Evolutionary conservation across 2,113 vertebrate species (phyloP).

Genomic region (Micromys minutus): DNA sequence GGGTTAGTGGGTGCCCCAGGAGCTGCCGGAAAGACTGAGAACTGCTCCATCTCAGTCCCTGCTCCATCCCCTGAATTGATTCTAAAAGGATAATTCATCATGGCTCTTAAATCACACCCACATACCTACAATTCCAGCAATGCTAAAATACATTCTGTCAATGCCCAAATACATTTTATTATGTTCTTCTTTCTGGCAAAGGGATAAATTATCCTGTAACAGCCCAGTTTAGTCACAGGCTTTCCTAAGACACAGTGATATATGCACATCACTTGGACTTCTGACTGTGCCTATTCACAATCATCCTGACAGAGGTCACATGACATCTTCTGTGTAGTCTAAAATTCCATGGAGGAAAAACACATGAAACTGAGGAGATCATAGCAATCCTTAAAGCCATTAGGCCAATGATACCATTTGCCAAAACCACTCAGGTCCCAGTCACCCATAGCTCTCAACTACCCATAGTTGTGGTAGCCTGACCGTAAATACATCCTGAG

Average conservation of each 20-base stretch:
- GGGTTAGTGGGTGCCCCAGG: neutral
- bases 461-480: neutral
- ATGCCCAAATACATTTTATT: neutral
- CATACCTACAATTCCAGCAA: neutral
- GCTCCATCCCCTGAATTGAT: constrained; percentile 7
- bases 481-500: neutral
- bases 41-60: neutral
- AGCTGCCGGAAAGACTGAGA: neutral
- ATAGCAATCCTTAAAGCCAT: neutral
- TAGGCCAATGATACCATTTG: too few relatives aligned
- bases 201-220: neutral
- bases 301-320: neutral
- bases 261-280: neutral
- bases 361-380: neutral
- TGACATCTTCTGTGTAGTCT: neutral
- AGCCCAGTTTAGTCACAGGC: neutral
- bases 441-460: neutral
- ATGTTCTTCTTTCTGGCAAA: neutral
- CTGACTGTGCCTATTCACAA: neutral
- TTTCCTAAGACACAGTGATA: neutral
- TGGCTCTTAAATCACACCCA: neutral
- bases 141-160: neutral
- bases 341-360: neutral
- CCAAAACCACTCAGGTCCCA: too few relatives aligned
- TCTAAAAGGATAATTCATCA: neutral